Conservation (phyloP, 2,113 vertebrate species). For the Muscicapa adusta region DNA sequence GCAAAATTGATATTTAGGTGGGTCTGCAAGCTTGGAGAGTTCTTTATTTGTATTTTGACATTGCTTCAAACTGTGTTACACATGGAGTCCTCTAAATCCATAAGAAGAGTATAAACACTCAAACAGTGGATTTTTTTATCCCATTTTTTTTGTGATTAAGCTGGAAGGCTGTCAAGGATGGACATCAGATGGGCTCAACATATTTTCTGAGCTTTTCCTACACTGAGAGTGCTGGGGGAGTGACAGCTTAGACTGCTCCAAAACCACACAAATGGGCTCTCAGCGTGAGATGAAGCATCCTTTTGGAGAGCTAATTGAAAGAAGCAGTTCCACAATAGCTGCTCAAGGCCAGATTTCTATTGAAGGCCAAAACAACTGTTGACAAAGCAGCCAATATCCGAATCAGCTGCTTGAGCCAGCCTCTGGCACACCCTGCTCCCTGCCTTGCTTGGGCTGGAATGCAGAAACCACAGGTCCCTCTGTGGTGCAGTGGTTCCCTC, state of each 20-base stretch:
- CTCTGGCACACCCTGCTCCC: neutral
- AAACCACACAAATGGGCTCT: neutral
- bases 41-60: neutral
- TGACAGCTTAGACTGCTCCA: neutral
- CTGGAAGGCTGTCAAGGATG: neutral
- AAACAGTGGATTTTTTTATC: neutral
- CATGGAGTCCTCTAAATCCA: neutral
- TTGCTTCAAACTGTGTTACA: neutral
- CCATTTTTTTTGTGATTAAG: neutral
- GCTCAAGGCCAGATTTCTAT: neutral
- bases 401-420: neutral
- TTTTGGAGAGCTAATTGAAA: constrained; percentile 46
- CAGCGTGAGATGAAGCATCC: neutral
- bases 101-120: neutral
- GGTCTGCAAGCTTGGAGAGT: neutral
- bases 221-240: neutral
- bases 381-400: neutral
- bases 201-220: neutral
- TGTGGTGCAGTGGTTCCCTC: neutral
- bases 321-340: neutral
- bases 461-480: neutral
- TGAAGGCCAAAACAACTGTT: neutral
- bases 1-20: neutral
- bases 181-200: neutral
- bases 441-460: neutral